Conservation (phyloP, 2,797 vertebrate species). For the Xenentodon cancila region DNA sequence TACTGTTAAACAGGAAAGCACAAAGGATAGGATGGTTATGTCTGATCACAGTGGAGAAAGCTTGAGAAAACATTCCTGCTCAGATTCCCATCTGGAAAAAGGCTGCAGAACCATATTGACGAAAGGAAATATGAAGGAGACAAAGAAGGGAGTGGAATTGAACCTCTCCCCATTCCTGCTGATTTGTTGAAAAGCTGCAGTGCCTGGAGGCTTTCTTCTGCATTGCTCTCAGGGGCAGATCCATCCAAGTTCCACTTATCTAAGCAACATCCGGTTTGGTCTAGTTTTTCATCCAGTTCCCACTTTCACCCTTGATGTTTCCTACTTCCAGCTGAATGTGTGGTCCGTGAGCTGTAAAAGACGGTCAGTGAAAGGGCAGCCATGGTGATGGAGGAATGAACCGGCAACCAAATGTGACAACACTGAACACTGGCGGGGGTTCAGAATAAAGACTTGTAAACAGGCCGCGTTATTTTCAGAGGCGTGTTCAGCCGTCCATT, state of each 20-base stretch:
- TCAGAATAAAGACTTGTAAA: no score
- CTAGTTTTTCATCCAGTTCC: conserved; percentile 68
- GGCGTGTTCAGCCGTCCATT: background rate
- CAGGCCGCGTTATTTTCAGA: conserved; percentile 6
- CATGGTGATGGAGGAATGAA: conserved; percentile 51
- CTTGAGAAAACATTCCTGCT: conserved; percentile 58
- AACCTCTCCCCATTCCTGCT: conserved; percentile 47
- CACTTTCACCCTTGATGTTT: conserved; percentile 63
- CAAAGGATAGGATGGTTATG: conserved; percentile 41
- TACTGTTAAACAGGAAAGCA: conserved; percentile 47
- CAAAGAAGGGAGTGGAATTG: conserved; percentile 52
- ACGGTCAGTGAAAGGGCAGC: conserved; percentile 68
- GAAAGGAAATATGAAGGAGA: conserved; percentile 49
- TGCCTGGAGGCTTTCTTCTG: conserved; percentile 40
- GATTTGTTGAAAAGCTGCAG: conserved; percentile 45
- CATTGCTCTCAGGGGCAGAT: conserved; percentile 53
- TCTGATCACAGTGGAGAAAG: conserved; percentile 33
- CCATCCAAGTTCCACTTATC: conserved; percentile 72
- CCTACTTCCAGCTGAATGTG: conserved; percentile 75
- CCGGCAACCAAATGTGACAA: conserved; percentile 13
- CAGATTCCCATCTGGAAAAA: conserved; percentile 56
- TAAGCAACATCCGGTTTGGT: conserved; percentile 77
- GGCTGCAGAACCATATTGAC: conserved; percentile 25
- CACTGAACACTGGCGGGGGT: background rate
- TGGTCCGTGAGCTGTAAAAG: conserved; percentile 74